Base-by-base conservation (phyloP, 92 coral and sea anemone genomes). In the Zoanthus gigantus region DNA sequence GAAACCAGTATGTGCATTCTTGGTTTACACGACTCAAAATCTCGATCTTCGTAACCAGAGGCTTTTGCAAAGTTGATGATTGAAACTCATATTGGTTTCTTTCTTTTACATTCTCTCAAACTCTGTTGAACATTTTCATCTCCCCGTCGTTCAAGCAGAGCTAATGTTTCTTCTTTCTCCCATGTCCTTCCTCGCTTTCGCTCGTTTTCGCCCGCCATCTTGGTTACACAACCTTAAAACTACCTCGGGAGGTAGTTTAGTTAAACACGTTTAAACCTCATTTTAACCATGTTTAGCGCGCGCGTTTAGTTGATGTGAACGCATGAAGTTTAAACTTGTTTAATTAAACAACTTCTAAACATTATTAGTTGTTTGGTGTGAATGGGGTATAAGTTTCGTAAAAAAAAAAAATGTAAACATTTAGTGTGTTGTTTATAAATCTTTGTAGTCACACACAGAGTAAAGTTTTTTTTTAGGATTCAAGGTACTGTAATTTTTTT, bases 321-420 rank as follows among this genome's bases (percentile, higher is more conserved):
- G 74, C 23, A 61, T 34, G 42, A 34, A 34, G 9, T 34, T 58
- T 73, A 86, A 86, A 74, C 89, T 0, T 74, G 89, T 74, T 86
- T 86, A 16, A 76, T 61, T 74, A 86, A 86, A 86, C 89, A 74
- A 86, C 54, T 73, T 57, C 74, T 86, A 73, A 86, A 85, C 89
- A 85, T 53, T 82, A 73, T 85, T 85, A 85, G 30, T 73, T 42
- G 31, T n/a, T 53, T 76, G 89, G 89, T 86, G 89, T 86, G 89
- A 86, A 86, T 72, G 72, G 72, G 72, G 72, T 67, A 67, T 23
- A 23, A 23, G 23, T 23, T 23, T 23, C 23, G 23, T 23, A 23
- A 23, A 23, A 23, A 23, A 23, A 23, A 23, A 23, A 23, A 23
- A 23, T 23, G 23, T 23, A 23, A 23, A 23, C 23, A 23, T 23